These are phyloP conservation scores for Aporrectodea caliginosa DNA, from an alignment of 1,140 invertebrate species.

Conservation along the genomic window DNA sequence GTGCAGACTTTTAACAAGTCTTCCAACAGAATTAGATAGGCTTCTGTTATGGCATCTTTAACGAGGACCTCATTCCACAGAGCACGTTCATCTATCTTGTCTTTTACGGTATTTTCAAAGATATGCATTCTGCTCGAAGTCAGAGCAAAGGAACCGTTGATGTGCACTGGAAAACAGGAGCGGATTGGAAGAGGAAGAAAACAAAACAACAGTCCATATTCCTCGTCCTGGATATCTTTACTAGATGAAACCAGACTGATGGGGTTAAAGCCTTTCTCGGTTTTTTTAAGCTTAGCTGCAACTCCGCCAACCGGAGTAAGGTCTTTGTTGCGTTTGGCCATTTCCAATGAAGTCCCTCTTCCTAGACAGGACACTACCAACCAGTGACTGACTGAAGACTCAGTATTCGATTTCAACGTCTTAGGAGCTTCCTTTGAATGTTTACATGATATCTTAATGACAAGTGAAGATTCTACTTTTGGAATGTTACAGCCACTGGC, in stretches of 20 bases:
- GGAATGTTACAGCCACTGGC: too few relatives aligned
- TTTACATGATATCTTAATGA: background rate
- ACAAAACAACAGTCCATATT: constrained; percentile 34
- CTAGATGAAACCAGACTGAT: background rate
- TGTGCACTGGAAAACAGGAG: constrained; percentile 35
- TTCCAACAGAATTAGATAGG: constrained; percentile 8
- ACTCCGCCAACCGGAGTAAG: background rate
- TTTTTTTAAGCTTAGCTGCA: background rate
- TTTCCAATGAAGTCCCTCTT: background rate
- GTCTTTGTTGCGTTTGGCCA: background rate
- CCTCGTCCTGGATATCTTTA: background rate
- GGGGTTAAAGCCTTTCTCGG: background rate
- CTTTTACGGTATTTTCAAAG: constrained; percentile 29
- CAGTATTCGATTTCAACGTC: background rate
- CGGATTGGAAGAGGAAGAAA: constrained; percentile 39
- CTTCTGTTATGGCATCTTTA: constrained; percentile 29
- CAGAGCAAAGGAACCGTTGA: constrained; percentile 41
- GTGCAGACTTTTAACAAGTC: background rate
- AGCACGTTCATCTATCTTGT: constrained; percentile 28
- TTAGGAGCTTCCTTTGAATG: background rate
- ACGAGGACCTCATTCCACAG: constrained; percentile 39
- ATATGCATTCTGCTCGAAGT: constrained; percentile 36
- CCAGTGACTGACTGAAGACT: background rate
- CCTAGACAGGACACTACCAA: background rate
- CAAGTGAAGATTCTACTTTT: background rate